These are phyloP conservation scores for Symphodus melops DNA, from an alignment of 2,113 vertebrate genomes.

Conservation along the genomic window DNA sequence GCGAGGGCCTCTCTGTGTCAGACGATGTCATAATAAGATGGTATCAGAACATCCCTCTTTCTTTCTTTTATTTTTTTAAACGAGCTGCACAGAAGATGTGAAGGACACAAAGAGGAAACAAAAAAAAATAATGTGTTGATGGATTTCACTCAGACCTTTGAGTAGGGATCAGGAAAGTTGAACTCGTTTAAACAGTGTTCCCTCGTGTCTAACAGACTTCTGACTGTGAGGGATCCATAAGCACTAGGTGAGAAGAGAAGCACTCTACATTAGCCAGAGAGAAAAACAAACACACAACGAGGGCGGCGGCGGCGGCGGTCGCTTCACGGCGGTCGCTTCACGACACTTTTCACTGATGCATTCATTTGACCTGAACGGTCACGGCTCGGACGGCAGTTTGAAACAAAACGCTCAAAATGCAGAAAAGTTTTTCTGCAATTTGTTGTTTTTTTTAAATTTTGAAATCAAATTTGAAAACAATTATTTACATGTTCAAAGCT, in stretches of 20 bases:
- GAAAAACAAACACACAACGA: conserved; percentile 38
- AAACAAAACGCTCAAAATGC: no score
- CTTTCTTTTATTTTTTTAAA: no score
- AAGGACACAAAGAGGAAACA: conserved; percentile 29
- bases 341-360: neutral
- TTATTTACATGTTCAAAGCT: neutral
- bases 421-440: neutral
- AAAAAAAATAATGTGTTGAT: conserved; percentile 21
- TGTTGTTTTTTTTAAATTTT: neutral
- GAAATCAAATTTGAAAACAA: neutral
- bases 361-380: neutral
- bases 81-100: neutral
- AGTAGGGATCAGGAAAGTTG: conserved; percentile 98
- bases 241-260: conserved; percentile 85
- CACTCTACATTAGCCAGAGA: conserved; percentile 71
- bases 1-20: no score
- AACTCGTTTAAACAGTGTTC: conserved; percentile 99
- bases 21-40: no score
- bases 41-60: no score
- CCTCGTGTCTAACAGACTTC: conserved; percentile 96
- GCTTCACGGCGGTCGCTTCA: neutral
- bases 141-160: conserved; percentile 87
- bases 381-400: no score
- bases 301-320: neutral
- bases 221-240: conserved; percentile 96